Percentiles rank a stretch among this genome's conserved stretches.
phyloP scores from a whole-genome alignment of 2,888 invertebrate species.

The Rhaphigaster nebulosa region DNA sequence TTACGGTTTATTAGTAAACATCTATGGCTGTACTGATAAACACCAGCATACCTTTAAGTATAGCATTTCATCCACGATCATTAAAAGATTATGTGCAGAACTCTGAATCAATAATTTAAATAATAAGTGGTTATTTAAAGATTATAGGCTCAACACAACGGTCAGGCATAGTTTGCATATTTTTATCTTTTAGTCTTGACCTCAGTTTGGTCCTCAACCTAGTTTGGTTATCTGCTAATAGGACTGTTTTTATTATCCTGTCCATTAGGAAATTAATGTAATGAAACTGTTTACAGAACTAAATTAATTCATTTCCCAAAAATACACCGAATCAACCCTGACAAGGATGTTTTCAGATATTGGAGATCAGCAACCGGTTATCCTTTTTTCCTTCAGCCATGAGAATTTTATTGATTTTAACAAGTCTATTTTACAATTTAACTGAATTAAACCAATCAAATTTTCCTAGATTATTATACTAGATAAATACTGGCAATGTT shows the following conservation, averaged over 20 bases:
- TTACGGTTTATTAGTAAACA: neutral
- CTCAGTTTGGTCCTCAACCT: conserved; percentile 52
- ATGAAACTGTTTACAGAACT: neutral
- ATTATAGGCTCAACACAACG: neutral
- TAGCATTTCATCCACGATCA: neutral
- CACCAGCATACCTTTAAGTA: neutral
- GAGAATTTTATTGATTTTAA: neutral
- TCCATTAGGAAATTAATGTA: neutral
- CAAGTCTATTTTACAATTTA: neutral
- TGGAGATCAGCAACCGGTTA: neutral
- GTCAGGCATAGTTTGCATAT: conserved; percentile 11
- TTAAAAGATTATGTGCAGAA: neutral
- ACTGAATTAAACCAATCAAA: neutral
- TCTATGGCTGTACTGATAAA: neutral
- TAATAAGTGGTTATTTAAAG: neutral
- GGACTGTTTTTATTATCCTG: neutral
- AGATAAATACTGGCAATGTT: neutral
- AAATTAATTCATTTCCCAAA: neutral
- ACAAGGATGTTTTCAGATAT: neutral
- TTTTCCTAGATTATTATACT: neutral
- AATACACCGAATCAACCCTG: neutral
- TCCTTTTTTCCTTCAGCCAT: neutral
- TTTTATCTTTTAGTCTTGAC: conserved; percentile 35
- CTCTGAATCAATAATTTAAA: neutral
- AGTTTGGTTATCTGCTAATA: conserved; percentile 50